Conservation (phyloP, 2,113 vertebrate species). For the Morone saxatilis region DNA sequence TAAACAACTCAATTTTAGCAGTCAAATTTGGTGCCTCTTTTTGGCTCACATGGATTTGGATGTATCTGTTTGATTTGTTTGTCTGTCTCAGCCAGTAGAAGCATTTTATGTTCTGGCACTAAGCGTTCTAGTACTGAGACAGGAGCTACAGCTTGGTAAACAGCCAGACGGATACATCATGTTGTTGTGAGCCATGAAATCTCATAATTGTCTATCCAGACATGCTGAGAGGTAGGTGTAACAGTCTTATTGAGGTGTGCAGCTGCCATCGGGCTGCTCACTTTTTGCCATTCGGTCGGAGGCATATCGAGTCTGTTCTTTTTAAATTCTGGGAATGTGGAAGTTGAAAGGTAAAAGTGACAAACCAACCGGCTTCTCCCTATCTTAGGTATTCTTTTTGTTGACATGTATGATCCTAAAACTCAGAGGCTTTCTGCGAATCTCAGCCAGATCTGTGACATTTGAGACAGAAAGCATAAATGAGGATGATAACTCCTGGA, state of each 20-base stretch:
- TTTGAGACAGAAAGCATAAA: conserved; percentile 44
- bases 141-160: conserved; percentile 20
- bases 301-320: conserved; percentile 15
- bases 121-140: conserved; percentile 10
- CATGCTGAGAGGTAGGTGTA: conserved; percentile 20
- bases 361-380: conserved; percentile 1
- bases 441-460: conserved; percentile 50
- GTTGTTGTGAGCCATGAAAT: conserved; percentile 27
- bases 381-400: neutral
- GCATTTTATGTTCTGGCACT: conserved; percentile 10
- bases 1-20: conserved; percentile 15
- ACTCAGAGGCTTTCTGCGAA: neutral
- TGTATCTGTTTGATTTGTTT: conserved; percentile 22
- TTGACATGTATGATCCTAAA: conserved; percentile 25
- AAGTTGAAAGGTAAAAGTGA: conserved; percentile 6
- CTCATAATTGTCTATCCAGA: conserved; percentile 9
- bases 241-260: conserved; percentile 4
- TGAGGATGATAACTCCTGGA: conserved; percentile 28
- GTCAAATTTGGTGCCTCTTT: neutral
- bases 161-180: conserved; percentile 27
- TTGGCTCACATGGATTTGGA: conserved; percentile 14
- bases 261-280: conserved; percentile 26
- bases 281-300: conserved; percentile 2
- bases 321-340: conserved; percentile 18
- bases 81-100: conserved; percentile 10